Base-by-base conservation (phyloP, 2,113 vertebrate species). In the Empidonax alnorum region DNA sequence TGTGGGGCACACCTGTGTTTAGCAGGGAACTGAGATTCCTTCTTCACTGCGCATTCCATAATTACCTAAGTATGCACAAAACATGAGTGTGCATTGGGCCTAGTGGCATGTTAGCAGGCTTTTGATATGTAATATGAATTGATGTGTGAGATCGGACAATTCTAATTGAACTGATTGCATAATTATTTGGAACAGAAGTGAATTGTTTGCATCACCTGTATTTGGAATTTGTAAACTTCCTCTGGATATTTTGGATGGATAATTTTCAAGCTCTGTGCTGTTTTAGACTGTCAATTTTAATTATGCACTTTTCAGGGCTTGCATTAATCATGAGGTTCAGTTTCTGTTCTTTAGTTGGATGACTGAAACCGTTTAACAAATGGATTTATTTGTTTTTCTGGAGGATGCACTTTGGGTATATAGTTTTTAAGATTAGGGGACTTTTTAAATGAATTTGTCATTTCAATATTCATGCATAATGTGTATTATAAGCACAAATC, bases 341-440 rank as follows among this genome's bases (percentile, higher is more conserved):
- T 73, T 94, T 93, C 89, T 81, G 28, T 39, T 84, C 25, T 94
- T 83, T 87, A 79, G 46, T 66, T 95, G 56, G 31, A 58, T 90
- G 61, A 84, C 16, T 68, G 79, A 75, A 84, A 13, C 7, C 18
- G 61, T 90, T 78, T 52, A 80, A 80, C 22, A 77, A 78, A 62
- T 39, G 4, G 94, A 7, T n/a, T 33, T 5, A 61, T 63, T 89
- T 61, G 12, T 42, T 49, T 3, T 65, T 62, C 44, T 82, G 35
- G 52, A 80, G 46, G 42, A 74, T 52, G 9, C 4, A 50, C 24
- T 73, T 76, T 8, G 5, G 4, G 11, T 47, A 67, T 42, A 24
- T 65, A 78, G 16, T 58, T 89, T 87, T 82, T 35, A 80, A 87
- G 28, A 63, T 66, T 53, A 24, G 2, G 37, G 28, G 31, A 41